A percentile compares a stretch with the other conserved stretches of the same genome.
phyloP scores from a whole-genome alignment of 2,888 invertebrate genomes.

The Brachyopa scutellaris region DNA sequence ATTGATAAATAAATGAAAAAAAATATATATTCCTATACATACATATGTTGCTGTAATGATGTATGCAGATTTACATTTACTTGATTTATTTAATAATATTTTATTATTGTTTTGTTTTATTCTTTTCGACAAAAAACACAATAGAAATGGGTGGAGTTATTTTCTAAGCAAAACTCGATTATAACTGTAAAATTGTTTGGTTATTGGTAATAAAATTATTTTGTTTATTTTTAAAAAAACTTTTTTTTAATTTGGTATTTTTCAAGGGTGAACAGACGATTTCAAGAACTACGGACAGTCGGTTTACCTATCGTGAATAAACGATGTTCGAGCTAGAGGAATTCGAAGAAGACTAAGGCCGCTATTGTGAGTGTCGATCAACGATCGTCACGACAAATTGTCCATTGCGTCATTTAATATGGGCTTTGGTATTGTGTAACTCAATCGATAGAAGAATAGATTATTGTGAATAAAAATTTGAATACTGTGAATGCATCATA shows the following conservation, averaged over 20 bases:
- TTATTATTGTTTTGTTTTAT: not conserved
- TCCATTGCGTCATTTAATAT: too few relatives aligned
- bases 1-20: not conserved
- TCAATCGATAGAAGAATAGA: too few relatives aligned
- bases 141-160: conserved; percentile 17
- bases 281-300: too few relatives aligned
- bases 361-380: too few relatives aligned
- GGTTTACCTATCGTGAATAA: too few relatives aligned
- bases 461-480: too few relatives aligned
- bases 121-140: not conserved
- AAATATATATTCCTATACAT: conserved; percentile 18
- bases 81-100: not conserved
- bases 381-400: too few relatives aligned
- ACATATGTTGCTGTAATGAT: not conserved
- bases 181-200: conserved; percentile 7
- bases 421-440: too few relatives aligned
- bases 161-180: conserved; percentile 5
- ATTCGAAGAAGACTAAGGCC: too few relatives aligned
- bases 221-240: not conserved
- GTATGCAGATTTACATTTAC: not conserved
- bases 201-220: conserved; percentile 33
- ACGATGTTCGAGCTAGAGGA: too few relatives aligned
- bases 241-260: not conserved
- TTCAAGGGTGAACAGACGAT: too few relatives aligned
- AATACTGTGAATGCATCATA: too few relatives aligned